Conservation (phyloP, 2,797 vertebrate genomes). For the Crypturellus tataupa region DNA sequence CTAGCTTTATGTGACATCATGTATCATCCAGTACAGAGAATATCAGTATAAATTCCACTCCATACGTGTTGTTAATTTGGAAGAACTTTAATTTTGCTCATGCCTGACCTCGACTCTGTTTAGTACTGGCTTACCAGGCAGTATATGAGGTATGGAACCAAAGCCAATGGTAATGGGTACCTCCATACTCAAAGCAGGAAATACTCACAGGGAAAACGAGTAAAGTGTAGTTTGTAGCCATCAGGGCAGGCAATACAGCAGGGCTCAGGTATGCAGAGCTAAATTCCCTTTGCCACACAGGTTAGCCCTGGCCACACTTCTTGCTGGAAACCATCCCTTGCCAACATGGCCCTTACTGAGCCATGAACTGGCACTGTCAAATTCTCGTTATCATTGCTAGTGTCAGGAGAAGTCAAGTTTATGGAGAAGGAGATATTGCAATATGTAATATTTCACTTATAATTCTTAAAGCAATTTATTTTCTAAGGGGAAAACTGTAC, state of each 20-base stretch:
- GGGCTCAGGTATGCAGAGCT: not conserved
- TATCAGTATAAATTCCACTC: not conserved
- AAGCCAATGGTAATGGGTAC: not conserved
- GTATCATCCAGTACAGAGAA: not conserved
- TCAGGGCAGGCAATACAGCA: rapidly evolving
- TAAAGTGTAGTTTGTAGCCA: not conserved
- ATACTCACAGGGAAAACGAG: not conserved
- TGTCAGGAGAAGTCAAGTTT: constrained; percentile 57
- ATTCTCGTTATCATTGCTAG: constrained; percentile 63
- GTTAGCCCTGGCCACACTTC: rapidly evolving
- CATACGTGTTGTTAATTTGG: not conserved
- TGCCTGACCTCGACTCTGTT: not conserved
- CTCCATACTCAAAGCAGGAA: not conserved
- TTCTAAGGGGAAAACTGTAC: constrained; percentile 12
- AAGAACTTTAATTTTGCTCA: not conserved
- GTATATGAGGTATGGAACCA: not conserved
- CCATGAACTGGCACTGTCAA: not conserved
- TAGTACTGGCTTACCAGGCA: not conserved
- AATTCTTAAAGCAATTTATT: constrained; percentile 20
- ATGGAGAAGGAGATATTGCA: constrained; percentile 42
- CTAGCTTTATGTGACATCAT: not conserved
- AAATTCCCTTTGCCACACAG: not conserved
- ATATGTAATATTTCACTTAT: constrained; percentile 30
- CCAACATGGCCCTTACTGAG: not conserved
- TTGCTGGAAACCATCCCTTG: not conserved